Evolutionary conservation across 2,113 vertebrate genomes (phyloP), one percentile per base, ranked within the genome.

Genomic region (Uropsilus gracilis): DNA sequence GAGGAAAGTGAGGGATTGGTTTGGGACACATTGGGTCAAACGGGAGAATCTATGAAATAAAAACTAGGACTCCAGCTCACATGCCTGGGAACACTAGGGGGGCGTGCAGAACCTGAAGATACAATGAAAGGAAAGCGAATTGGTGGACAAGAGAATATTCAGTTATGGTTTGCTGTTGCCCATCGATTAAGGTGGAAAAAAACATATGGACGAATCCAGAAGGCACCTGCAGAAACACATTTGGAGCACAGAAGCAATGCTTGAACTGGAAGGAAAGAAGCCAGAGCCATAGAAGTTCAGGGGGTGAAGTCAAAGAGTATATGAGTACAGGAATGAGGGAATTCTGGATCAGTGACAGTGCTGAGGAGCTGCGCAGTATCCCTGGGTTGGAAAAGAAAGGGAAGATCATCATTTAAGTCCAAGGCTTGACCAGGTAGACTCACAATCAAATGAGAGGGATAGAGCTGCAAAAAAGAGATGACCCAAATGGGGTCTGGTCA

Each of bases 321-420:
- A 0, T 8, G 64, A 42, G 17, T 7, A 28, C 3, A 53, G 46
- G 14, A 28, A 18, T 12, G 55, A 55, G 16, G 37, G 14, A 3
- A 4, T 2, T 93, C 37, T 57, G 91, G 1, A 88, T 72, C 24
- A 26, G 50, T 46, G 72, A 86, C 72, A 88, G 85, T 46, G 26
- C 28, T 8, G 1, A 53, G 17, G 2, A 1, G 3, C 1, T 1
- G 1, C 2, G 28, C n/a, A 4, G 9, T 5, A 4, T 22, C 30
- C 11, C 2, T 2, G 12, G 64, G 17, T 14, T 17, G 14, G 53
- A 75, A 57, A 34, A 8, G 5, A 32, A 16, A 22, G 13, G 17
- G 16, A 7, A 6, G 0, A n/a, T 39, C 5, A 6, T 66, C n/a
- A 16, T 16, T 24, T 20, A n/a, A 26, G 16, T 73, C n/a, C 16